A percentile compares a stretch with the other conserved stretches of the same genome.
These are phyloP conservation scores for Phorcus lineatus DNA, from an alignment of 2,888 invertebrate species.

Conservation along the genomic window DNA sequence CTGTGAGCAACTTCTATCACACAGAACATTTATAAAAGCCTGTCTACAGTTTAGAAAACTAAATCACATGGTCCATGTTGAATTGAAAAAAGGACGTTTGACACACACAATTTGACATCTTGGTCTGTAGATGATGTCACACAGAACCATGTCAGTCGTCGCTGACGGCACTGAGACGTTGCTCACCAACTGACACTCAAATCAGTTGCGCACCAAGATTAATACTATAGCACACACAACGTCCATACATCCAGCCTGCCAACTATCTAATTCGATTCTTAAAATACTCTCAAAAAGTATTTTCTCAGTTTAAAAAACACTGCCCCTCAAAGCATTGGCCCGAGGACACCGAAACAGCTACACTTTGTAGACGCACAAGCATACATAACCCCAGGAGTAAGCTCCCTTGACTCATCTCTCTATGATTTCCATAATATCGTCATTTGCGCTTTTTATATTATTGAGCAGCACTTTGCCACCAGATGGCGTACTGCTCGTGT, in stretches of 20 bases:
- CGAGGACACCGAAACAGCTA: too few relatives aligned
- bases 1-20: slow-evolving; percentile 1
- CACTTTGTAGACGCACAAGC: too few relatives aligned
- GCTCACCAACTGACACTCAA: too few relatives aligned
- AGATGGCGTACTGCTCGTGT: slow-evolving; percentile 59
- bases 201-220: not conserved
- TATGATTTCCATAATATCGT: slow-evolving; percentile 81
- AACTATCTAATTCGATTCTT: slow-evolving; percentile 3
- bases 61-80: slow-evolving; percentile 2
- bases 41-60: slow-evolving; percentile 14
- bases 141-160: too few relatives aligned
- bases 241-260: slow-evolving; percentile 11
- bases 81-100: not conserved
- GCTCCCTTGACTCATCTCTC: slow-evolving; percentile 73
- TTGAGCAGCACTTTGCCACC: slow-evolving; percentile 59
- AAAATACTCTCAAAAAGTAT: slow-evolving; percentile 14
- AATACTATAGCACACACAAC: slow-evolving; percentile 19
- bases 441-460: slow-evolving; percentile 64
- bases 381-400: not conserved
- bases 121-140: too few relatives aligned
- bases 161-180: too few relatives aligned
- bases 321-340: not conserved
- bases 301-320: slow-evolving; percentile 1
- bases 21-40: slow-evolving; percentile 3
- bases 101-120: not conserved